A percentile compares a stretch with the other conserved stretches of the same genome.
phyloP scores from a whole-genome alignment of 2,888 invertebrate genomes.

The Orthosia gracilis region DNA sequence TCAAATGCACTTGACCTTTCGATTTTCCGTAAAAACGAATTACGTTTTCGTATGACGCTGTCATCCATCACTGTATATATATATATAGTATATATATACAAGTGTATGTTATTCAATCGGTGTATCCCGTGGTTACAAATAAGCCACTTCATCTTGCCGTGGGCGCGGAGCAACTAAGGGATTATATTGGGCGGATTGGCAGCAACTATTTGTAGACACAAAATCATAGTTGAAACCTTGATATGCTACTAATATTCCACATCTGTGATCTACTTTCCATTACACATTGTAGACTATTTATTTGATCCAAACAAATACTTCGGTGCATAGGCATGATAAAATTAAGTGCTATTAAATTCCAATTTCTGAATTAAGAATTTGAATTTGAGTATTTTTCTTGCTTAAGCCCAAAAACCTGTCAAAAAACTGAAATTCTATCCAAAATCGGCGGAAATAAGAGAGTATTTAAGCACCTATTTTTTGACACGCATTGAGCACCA shows the following conservation, averaged over 20 bases:
- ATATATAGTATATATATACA: neutral
- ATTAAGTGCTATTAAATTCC: neutral
- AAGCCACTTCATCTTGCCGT: constrained; percentile 34
- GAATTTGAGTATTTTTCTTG: neutral
- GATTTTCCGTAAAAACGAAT: neutral
- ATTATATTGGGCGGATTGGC: constrained; percentile 45
- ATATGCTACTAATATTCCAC: constrained; percentile 28
- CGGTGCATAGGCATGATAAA: neutral
- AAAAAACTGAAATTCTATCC: no score
- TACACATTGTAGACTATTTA: neutral
- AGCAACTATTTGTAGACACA: constrained; percentile 48
- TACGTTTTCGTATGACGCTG: neutral
- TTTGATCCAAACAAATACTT: neutral
- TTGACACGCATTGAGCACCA: no score
- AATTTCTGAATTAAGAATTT: no score
- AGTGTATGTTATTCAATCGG: neutral
- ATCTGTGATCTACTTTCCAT: constrained; percentile 21
- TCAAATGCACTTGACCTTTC: neutral
- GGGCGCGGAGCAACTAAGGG: constrained; percentile 37
- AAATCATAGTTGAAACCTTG: constrained; percentile 45
- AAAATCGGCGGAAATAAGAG: no score
- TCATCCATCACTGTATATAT: neutral
- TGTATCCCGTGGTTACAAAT: constrained; percentile 18
- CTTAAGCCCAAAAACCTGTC: no score
- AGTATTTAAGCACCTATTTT: no score